Evolutionary conservation across 2,113 vertebrate species (phyloP).

Genomic region (Himantopus leucocephalus): DNA sequence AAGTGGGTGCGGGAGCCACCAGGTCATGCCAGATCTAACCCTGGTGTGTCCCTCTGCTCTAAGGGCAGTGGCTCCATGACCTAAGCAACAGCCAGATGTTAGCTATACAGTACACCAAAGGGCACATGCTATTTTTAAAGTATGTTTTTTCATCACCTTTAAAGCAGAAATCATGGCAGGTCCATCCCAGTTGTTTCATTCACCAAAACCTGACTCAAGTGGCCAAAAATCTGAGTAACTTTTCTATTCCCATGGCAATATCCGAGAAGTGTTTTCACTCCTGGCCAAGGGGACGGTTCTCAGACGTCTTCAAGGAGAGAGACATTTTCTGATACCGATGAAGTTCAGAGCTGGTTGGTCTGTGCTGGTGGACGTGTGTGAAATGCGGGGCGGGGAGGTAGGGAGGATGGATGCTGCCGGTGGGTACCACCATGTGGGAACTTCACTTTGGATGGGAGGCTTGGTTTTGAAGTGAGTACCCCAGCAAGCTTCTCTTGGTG

Average conservation of each 20-base stretch:
- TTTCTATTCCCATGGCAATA: not conserved
- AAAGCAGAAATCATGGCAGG: fast-evolving
- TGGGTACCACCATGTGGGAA: fast-evolving
- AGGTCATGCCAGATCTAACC: too few relatives aligned
- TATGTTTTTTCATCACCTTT: not conserved
- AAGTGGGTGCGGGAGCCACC: fast-evolving
- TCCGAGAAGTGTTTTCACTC: not conserved
- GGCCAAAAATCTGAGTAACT: not conserved
- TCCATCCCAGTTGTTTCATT: fast-evolving
- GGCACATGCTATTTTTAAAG: not conserved
- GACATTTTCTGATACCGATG: fast-evolving
- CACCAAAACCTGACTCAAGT: not conserved
- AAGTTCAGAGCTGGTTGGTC: not conserved
- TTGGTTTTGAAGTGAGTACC: not conserved
- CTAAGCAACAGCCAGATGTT: not conserved
- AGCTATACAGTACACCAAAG: fast-evolving
- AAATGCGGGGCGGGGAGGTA: fast-evolving
- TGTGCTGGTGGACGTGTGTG: not conserved
- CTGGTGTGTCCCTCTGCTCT: not conserved
- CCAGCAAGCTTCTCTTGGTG: not conserved
- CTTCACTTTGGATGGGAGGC: not conserved
- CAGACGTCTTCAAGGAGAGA: not conserved
- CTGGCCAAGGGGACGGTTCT: not conserved
- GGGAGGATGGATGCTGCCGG: not conserved
- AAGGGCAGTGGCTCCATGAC: not conserved